Base-by-base conservation (phyloP, 2,113 vertebrate genomes). In the Andinoacara biseriatus region DNA sequence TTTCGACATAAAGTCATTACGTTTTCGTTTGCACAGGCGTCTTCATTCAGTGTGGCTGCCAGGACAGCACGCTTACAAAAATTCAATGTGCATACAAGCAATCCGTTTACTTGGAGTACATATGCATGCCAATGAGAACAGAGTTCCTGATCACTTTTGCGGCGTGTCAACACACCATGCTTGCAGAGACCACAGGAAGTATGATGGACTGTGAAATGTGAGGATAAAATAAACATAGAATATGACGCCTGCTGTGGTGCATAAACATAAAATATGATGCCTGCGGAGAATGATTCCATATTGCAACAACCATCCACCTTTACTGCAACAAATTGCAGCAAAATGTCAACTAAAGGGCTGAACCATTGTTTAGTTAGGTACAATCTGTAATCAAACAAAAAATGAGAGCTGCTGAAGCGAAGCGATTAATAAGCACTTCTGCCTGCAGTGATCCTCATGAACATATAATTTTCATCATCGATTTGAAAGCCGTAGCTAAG, bases 401-500 rank as follows among this genome's bases (percentile, higher is more conserved):
- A 52, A 5, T 6, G 14, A 83, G 69, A 57, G 76, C 57, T 60
- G 26, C 54, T 75, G 15, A 79, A 43, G 35, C 17, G 61, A 14
- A 31, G 33, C 24, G 56, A 65, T 88, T 82, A 86, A 78, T 78
- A 78, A 78, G 49, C 75, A 20, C 31, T 56, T 46, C 54, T 56
- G 78, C 87, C 83, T 54, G 15, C 18, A 76, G 87, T 86, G 79
- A 88, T 76, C 57, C 6, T 56, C n/a, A 11, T 67, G 67, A 86
- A 74, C 59, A 81, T 86, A 76, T 83, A 10, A 80, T 87, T 89
- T 83, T 62, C 74, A 65, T 86, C 82, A 83, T 60, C 6, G 40
- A 24, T 72, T 81, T 88, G 83, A 89, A 62, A 76, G 77, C 87
- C 61, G 24, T 85, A 83, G 26, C 61, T 0, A 62, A 86, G 65